These are phyloP conservation scores for Psilopsiagon aurifrons DNA, from an alignment of 2,113 vertebrate genomes.

Conservation along the genomic window DNA sequence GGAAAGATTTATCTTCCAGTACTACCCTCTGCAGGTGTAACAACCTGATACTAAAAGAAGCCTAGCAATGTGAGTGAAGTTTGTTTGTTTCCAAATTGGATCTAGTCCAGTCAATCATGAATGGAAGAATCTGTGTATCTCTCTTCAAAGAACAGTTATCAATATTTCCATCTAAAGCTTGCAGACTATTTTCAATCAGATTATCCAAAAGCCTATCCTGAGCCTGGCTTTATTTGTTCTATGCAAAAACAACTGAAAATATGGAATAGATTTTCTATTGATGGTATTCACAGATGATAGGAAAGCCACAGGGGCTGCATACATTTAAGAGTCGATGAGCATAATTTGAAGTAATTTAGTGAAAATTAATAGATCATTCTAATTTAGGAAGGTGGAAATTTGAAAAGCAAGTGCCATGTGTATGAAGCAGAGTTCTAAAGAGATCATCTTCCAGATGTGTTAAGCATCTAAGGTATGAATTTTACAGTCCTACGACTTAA, in stretches of 20 bases:
- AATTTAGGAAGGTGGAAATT: not conserved
- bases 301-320: not conserved
- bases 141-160: not conserved
- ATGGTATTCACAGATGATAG: not conserved
- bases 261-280: not conserved
- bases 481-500: not conserved
- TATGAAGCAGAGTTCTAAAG: not conserved
- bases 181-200: not conserved
- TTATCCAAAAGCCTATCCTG: not conserved
- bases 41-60: not conserved
- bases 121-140: not conserved
- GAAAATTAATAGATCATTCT: not conserved
- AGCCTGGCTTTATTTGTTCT: not conserved
- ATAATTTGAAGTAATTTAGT: not conserved
- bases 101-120: not conserved
- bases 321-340: not conserved
- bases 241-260: not conserved
- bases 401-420: not conserved
- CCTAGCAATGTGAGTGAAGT: not conserved
- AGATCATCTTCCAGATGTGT: not conserved
- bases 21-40: not conserved
- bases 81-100: not conserved
- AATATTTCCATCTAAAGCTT: not conserved
- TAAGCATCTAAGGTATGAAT: not conserved
- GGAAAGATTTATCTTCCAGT: not conserved